Base-by-base conservation (phyloP, 1,140 invertebrate genomes). In the Sipha flava region DNA sequence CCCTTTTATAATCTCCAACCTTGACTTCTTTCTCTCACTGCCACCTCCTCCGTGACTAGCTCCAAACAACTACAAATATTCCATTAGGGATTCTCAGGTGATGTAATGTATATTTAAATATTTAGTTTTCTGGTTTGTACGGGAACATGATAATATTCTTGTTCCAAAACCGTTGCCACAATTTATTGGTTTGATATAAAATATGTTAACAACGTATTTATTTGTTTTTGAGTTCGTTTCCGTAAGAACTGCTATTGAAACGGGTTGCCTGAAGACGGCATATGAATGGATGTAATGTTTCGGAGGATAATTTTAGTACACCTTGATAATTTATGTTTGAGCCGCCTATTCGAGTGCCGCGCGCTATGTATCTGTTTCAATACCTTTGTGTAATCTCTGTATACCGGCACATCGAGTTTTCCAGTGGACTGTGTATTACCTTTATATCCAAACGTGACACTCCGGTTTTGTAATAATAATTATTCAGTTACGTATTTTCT, bases 1-100 rank as follows among this genome's bases (percentile, higher is more conserved):
- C 73, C 73, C 52, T 77, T 77, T 77, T 77, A 77, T 77, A 77
- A 77, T 43, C 52, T 40, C 43, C 73, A 59, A 16, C 23, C 73
- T 57, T 75, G 47, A 54, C 72, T 77, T 57, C 73, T 77, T 21
- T 16, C 59, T 12, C 31, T 10, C 29, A 18, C 29, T 7, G 16
- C 31, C 59, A 31, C 16, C 26, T 64, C 59, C 26, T 14, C 12
- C 59, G 31, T 14, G 21, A 12, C 16, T 49, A 21, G 29, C n/a
- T 26, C 18, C 4, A 14, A 4, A 9, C 47, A 14, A 16, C 49
- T 47, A 54, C 3, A 75, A 54, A 57, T 54, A 75, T 37, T 52
- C 72, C 72, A 75, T 75, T 54, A 75, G 47, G 31, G 47, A 37
- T 73, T 49, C 70, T 73, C 29, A 29, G 10, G 43, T 49, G 68